Conservation (phyloP, 1,140 invertebrate genomes). For the Drosophila ananassae region DNA sequence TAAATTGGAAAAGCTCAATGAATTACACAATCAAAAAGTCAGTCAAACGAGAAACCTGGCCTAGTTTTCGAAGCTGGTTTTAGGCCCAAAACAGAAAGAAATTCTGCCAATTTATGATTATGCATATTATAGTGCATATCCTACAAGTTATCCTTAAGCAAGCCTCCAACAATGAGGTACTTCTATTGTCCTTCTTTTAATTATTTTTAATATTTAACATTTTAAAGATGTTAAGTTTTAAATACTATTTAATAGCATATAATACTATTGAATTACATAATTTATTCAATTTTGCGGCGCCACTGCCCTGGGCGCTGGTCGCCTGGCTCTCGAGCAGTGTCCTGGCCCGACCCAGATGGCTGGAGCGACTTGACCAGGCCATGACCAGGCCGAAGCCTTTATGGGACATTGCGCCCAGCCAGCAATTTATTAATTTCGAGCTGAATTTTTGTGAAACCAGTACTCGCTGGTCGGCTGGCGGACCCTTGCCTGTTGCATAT, state of each 20-base stretch:
- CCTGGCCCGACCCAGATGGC: conserved; percentile 34
- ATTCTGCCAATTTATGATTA: no score
- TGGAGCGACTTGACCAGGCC: conserved; percentile 26
- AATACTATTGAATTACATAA: not conserved
- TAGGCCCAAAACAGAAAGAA: no score
- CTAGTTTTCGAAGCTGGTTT: no score
- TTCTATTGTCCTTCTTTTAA: no score
- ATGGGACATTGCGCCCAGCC: conserved; percentile 53
- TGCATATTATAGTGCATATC: no score
- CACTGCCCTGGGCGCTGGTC: conserved; percentile 1
- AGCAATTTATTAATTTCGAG: conserved; percentile 80
- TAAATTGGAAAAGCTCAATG: no score
- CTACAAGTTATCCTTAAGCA: no score
- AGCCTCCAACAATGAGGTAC: no score
- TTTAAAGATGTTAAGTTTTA: no score
- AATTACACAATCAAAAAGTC: no score
- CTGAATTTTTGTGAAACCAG: conserved; percentile 70
- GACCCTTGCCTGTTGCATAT: conserved; percentile 69
- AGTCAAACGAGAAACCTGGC: no score
- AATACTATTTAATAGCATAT: not conserved
- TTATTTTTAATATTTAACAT: no score
- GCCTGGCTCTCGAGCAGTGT: not conserved
- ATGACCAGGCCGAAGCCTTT: conserved; percentile 38
- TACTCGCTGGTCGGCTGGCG: not conserved
- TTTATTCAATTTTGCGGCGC: not conserved